These are phyloP conservation scores for Eulemur mongoz DNA, from an alignment of 2,797 vertebrate genomes.

Conservation along the genomic window DNA sequence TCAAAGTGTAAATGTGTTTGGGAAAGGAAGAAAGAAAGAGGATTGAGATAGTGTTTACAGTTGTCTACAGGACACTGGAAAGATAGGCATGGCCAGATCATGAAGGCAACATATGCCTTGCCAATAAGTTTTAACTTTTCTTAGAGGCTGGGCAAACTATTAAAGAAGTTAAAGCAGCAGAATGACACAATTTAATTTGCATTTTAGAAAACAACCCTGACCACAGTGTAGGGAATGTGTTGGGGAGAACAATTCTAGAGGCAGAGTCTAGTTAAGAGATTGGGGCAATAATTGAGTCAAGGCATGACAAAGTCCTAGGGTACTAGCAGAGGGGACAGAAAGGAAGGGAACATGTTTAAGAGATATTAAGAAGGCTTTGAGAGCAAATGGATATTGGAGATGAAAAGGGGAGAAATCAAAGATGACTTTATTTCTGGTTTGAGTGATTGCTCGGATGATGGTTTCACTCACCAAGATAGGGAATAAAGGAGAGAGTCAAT, in stretches of 20 bases:
- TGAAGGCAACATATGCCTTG: background rate
- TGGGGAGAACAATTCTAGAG: background rate
- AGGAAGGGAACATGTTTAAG: background rate
- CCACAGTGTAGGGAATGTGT: too few species aligned
- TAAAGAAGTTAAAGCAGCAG: background rate
- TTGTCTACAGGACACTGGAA: background rate
- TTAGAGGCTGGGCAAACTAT: background rate
- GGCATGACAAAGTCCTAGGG: background rate
- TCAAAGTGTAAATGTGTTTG: background rate
- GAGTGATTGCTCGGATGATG: background rate
- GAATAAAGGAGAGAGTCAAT: background rate
- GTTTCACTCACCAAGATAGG: background rate
- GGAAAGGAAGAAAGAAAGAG: background rate
- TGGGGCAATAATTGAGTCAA: background rate
- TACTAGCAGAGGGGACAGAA: background rate
- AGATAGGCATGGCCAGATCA: background rate
- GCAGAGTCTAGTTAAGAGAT: background rate
- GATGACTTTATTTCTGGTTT: background rate
- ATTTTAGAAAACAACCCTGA: background rate
- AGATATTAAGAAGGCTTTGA: background rate
- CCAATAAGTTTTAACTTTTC: background rate
- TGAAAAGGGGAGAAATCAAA: background rate
- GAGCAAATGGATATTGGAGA: background rate
- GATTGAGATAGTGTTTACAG: background rate
- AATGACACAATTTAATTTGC: background rate